These are phyloP conservation scores for Peromyscus californicus DNA, from an alignment of 2,113 vertebrate species.

Conservation along the genomic window DNA sequence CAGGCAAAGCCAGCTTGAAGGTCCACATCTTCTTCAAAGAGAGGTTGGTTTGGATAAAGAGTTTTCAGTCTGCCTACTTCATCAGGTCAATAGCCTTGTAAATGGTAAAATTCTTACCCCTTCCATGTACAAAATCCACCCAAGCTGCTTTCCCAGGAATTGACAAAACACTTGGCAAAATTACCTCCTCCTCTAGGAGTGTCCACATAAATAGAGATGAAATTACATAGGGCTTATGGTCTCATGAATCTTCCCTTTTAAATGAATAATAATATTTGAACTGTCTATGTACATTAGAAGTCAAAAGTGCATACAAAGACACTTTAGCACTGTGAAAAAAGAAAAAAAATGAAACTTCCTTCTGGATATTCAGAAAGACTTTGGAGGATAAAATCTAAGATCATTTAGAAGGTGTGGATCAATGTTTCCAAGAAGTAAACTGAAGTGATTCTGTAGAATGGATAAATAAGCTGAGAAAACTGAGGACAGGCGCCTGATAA, in stretches of 20 bases:
- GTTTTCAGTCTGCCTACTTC: not conserved
- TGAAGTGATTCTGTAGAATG: not conserved
- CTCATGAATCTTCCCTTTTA: not conserved
- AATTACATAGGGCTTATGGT: not conserved
- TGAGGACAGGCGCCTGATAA: not conserved
- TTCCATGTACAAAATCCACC: not conserved
- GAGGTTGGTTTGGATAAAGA: not conserved
- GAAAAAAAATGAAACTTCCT: not conserved
- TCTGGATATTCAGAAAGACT: not conserved
- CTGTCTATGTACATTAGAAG: not conserved
- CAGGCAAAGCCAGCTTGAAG: not conserved
- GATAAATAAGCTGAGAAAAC: not conserved
- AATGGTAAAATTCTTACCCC: not conserved
- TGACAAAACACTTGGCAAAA: not conserved
- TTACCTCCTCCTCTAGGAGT: not conserved
- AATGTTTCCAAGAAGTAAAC: not conserved
- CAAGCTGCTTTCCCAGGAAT: not conserved
- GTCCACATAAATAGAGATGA: slow-evolving; percentile 7
- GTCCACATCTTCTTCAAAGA: not conserved
- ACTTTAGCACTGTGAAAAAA: not conserved
- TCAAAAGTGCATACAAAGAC: not conserved
- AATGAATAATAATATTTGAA: slow-evolving; percentile 13
- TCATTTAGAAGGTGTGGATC: not conserved
- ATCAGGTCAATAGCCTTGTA: not conserved
- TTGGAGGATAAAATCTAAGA: slow-evolving; percentile 19